Conservation (phyloP, 2,888 invertebrate genomes). For the Mechanitis messenoides region DNA sequence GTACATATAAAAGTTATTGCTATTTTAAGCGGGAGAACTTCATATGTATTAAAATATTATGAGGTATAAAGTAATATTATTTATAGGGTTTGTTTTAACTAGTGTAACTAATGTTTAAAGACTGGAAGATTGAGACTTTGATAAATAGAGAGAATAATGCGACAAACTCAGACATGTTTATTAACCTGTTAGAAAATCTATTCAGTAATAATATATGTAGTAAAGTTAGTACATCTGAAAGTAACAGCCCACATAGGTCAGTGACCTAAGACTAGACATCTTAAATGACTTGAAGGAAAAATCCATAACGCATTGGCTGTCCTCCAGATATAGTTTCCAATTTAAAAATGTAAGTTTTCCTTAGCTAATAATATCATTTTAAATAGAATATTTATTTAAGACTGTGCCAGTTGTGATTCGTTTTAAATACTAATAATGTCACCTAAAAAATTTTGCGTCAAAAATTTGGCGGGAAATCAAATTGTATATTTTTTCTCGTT, state of each 20-base stretch:
- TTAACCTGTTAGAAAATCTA: slow-evolving; percentile 2
- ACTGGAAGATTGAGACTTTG: background rate
- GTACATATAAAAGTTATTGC: no score
- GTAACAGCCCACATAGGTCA: slow-evolving; percentile 18
- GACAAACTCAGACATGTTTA: background rate
- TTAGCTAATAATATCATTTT: background rate
- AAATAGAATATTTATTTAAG: background rate
- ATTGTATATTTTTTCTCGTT: no score
- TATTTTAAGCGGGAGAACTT: no score
- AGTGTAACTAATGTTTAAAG: no score
- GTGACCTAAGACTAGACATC: slow-evolving; percentile 23
- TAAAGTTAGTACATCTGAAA: background rate
- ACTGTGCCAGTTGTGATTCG: no score
- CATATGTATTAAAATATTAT: no score
- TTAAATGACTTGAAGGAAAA: slow-evolving; percentile 26
- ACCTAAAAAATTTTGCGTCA: no score
- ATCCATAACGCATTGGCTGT: slow-evolving; percentile 27
- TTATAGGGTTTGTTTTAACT: no score
- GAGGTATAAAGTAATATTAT: no score
- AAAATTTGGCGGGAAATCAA: no score
- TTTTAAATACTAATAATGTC: no score
- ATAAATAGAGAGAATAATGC: background rate
- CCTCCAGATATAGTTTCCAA: slow-evolving; percentile 23
- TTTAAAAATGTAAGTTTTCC: slow-evolving; percentile 28
- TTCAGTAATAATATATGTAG: background rate